These are phyloP conservation scores for Keiferia lycopersicella DNA, from an alignment of 2,888 invertebrate genomes.

Conservation along the genomic window DNA sequence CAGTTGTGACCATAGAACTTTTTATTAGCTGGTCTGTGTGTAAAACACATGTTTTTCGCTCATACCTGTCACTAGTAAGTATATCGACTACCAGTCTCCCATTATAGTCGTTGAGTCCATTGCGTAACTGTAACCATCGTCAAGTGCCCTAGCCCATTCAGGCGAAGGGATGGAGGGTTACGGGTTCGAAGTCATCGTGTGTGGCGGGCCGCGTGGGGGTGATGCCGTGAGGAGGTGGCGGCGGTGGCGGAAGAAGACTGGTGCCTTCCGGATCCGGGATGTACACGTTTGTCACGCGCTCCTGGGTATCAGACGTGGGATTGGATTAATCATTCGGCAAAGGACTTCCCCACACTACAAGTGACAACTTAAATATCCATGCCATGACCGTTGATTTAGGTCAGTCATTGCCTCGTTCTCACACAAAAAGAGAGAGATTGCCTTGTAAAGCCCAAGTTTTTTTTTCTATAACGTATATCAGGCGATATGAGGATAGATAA, in stretches of 20 bases:
- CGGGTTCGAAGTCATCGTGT: constrained; percentile 83
- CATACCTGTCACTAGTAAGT: not conserved
- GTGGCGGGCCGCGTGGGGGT: constrained; percentile 78
- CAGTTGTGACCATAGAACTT: no score
- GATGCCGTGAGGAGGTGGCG: constrained; percentile 75
- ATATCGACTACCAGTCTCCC: constrained; percentile 25
- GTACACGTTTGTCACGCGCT: constrained; percentile 82
- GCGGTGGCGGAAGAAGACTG: constrained; percentile 84
- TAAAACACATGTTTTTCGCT: not conserved
- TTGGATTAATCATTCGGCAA: not conserved
- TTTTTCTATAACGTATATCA: no score
- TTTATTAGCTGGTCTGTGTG: not conserved
- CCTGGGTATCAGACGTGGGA: constrained; percentile 57
- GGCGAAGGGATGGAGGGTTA: constrained; percentile 77
- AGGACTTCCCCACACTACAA: no score
- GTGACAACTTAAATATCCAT: no score
- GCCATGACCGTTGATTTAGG: no score
- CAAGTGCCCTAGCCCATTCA: constrained; percentile 39
- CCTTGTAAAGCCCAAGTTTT: no score
- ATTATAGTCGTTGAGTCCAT: constrained; percentile 16
- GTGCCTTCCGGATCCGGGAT: constrained; percentile 87
- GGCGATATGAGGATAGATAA: no score
- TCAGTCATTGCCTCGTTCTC: not conserved
- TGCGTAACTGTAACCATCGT: constrained; percentile 8
- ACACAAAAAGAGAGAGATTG: no score